Base-by-base conservation (phyloP, 2,113 vertebrate species). In the Thunnus maccoyii region DNA sequence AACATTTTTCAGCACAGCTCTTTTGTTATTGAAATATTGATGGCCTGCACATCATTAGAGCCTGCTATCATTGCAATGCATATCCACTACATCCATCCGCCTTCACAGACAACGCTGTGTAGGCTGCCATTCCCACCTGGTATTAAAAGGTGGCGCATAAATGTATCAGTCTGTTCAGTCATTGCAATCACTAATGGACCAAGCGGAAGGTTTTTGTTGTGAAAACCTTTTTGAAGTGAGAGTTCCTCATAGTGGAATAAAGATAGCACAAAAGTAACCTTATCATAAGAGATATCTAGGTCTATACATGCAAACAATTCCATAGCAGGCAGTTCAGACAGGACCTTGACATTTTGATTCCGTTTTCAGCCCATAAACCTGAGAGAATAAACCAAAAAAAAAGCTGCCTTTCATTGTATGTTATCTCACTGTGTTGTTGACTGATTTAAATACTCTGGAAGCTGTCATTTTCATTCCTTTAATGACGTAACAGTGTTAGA, bases 161-260 rank as follows among this genome's bases (percentile, higher is more conserved):
- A 85, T 78, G 76, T 60, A 41, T 25, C 11, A 18, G 18, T 4
- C 16, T 44, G 30, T 73, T 76, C 52, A 50, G 18, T 72, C 64
- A 57, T 1, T 55, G 66, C 16, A 13, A 41, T 52, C 88, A 41
- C 82, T 89, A 89, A 90, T 90, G 89, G 89, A 88, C 71, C 52
- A 30, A 81, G 64, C 63, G 47, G 54, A 84, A 47, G 44, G 27
- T 72, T 87, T 89, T 87, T 72, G 76, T 87, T 64, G 36, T 66
- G 58, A 72, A 80, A 82, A 83, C 83, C 69, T 73, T 80, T 86
- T 84, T 76, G 57, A 86, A 85, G 68, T 41, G 17, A 64, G 72
- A 65, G 55, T 72, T 74, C 22, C 63, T 85, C 68, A 83, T 77
- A 84, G 76, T 83, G 58, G 36, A 82, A 65, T n/a, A 30, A 4